Evolutionary conservation across 2,888 invertebrate genomes (phyloP).

Genomic region (Gerosis bhagava): DNA sequence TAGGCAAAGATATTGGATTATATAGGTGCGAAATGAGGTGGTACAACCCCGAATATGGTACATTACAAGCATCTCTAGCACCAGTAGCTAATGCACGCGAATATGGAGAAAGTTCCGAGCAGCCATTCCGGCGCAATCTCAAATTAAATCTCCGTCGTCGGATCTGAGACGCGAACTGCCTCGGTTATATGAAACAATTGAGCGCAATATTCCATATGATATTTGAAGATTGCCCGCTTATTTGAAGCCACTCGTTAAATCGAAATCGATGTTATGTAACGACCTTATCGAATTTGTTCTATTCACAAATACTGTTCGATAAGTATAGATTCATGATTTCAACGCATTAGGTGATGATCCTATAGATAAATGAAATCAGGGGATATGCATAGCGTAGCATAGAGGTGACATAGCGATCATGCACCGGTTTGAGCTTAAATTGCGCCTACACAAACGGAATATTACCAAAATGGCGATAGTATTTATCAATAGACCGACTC

Average conservation of each 20-base stretch:
- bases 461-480: too few relatives aligned
- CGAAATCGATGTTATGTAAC: constrained; percentile 2
- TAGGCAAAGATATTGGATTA: constrained; percentile 14
- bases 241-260: constrained; percentile 1
- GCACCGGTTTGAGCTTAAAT: too few relatives aligned
- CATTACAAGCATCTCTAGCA: constrained; percentile 57
- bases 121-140: constrained; percentile 61
- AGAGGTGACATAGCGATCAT: too few relatives aligned
- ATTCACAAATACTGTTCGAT: too few relatives aligned
- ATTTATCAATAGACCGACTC: too few relatives aligned
- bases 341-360: too few relatives aligned
- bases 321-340: too few relatives aligned
- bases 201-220: constrained; percentile 15
- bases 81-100: constrained; percentile 66
- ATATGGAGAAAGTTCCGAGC: constrained; percentile 65
- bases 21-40: constrained; percentile 44
- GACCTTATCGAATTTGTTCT: too few relatives aligned
- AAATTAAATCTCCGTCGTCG: constrained; percentile 70
- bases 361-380: too few relatives aligned
- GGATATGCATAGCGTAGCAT: too few relatives aligned
- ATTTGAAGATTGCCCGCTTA: constrained; percentile 9
- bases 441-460: too few relatives aligned
- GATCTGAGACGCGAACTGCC: constrained; percentile 51
- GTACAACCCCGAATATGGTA: constrained; percentile 47
- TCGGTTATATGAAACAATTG: constrained; percentile 37